Evolutionary conservation across 2,888 invertebrate species (phyloP), one percentile per base, ranked within the genome.

Genomic region (Dermolepida albohirtum): DNA sequence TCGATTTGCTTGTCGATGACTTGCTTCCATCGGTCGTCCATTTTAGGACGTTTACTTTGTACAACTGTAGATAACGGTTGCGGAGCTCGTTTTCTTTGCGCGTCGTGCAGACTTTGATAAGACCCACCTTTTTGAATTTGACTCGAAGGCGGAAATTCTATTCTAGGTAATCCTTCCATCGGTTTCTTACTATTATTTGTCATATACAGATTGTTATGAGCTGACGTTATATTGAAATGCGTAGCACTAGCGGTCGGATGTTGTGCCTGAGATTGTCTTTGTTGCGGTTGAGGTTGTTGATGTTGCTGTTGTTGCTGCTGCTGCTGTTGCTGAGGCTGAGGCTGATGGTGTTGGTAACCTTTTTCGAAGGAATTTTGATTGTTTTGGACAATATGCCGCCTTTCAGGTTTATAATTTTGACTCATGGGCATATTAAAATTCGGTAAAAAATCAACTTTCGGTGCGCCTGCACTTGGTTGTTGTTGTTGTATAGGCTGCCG

Each of bases 391-490:
- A 12, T 43, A 16, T 54, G 64, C 41, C 34, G 51, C n/a, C 63
- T 50, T 4, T 59, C 66, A 14, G 50, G 50, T 49, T 67, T 57
- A 59, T 68, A 44, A 68, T 64, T 29, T 54, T 71, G 74, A 59
- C 73, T 76, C 50, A 79, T 65, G 10, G 81, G 86, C 51, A 86
- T 85, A 74, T 84, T 85, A 74, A 93, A 93, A 79, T 93, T 90
- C 0, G 93, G 93, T 41, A 89, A 87, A 78, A 94, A 93, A 80
- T 94, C 92, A 10, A 93, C 90, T 83, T 92, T 91, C 8, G 92
- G 92, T 17, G 91, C 88, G 59, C 85, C 84, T 2, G 83, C 81
- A n/a, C 79, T 80, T 52, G 80, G 79, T 54, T 75, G 51, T 4
- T 78, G 79, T 54, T 75, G 51, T 4, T 78, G 78, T 0, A 77